phyloP scores from a whole-genome alignment of 2,113 vertebrate genomes.

The Willisornis vidua region DNA sequence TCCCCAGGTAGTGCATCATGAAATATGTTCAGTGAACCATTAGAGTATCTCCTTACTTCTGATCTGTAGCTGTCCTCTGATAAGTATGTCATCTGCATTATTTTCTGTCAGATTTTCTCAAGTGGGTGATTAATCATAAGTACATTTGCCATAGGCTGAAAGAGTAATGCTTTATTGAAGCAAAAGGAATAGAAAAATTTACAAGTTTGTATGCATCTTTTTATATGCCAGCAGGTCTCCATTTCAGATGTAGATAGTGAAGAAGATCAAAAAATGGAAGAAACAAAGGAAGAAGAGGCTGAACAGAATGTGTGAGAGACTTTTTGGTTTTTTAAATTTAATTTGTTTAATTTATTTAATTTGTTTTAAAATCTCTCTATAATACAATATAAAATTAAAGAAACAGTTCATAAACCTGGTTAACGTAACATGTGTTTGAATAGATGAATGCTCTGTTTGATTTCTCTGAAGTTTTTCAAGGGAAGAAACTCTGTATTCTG shows the following conservation, averaged over 20 bases:
- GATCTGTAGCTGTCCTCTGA: neutral
- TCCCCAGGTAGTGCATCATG: neutral
- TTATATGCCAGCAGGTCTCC: slow-evolving; percentile 30
- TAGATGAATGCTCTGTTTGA: neutral
- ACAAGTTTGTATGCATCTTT: neutral
- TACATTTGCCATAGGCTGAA: neutral
- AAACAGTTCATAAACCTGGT: neutral
- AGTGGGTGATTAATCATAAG: neutral
- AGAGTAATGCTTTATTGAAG: neutral
- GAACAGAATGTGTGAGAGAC: slow-evolving; percentile 55
- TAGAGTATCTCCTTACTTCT: neutral
- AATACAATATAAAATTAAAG: neutral
- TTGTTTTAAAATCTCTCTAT: neutral
- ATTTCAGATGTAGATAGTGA: neutral
- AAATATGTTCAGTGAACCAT: neutral
- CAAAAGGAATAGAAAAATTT: neutral
- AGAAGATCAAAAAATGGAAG: neutral
- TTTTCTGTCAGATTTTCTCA: neutral
- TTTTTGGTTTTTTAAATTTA: neutral
- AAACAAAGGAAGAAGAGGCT: neutral
- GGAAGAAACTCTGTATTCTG: neutral
- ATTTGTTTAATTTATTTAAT: neutral
- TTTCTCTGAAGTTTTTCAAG: neutral
- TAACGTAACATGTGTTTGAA: neutral
- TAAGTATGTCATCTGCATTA: neutral